phyloP scores from a whole-genome alignment of 2,113 vertebrate species.

The Heterotis niloticus region DNA sequence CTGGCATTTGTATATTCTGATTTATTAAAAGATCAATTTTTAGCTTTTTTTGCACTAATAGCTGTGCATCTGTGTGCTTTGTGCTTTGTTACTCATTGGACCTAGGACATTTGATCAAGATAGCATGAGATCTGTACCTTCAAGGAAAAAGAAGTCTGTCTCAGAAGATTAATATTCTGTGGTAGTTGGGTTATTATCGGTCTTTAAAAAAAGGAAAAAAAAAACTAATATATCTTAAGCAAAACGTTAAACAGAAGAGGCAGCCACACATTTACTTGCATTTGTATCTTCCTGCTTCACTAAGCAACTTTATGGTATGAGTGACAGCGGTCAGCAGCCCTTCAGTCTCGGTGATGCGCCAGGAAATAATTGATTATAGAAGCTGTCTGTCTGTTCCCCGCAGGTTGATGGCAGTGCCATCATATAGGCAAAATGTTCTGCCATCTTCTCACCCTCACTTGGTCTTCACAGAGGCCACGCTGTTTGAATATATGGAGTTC shows the following conservation, averaged over 20 bases:
- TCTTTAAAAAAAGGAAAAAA: conserved; percentile 47
- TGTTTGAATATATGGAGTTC: neutral
- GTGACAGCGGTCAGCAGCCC: conserved; percentile 38
- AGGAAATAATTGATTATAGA: conserved; percentile 38
- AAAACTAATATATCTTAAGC: conserved; percentile 53
- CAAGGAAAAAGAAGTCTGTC: neutral
- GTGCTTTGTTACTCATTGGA: neutral
- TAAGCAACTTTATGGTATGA: conserved; percentile 52
- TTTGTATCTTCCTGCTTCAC: conserved; percentile 50
- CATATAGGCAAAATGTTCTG: neutral
- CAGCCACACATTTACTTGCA: conserved; percentile 43
- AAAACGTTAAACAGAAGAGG: conserved; percentile 49
- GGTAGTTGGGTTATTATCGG: conserved; percentile 33
- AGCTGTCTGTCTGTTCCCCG: conserved; percentile 15
- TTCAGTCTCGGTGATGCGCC: conserved; percentile 20
- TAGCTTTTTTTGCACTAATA: too few species aligned
- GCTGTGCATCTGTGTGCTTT: too few species aligned
- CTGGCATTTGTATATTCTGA: too few species aligned
- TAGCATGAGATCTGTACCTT: neutral
- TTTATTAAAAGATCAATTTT: too few species aligned
- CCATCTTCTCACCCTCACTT: neutral
- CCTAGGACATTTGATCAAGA: neutral
- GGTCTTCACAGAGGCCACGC: neutral
- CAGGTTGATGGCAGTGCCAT: conserved; percentile 7
- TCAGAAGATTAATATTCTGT: neutral